Base-by-base conservation (phyloP, 2,888 invertebrate species). In the Candidula unifasciata region DNA sequence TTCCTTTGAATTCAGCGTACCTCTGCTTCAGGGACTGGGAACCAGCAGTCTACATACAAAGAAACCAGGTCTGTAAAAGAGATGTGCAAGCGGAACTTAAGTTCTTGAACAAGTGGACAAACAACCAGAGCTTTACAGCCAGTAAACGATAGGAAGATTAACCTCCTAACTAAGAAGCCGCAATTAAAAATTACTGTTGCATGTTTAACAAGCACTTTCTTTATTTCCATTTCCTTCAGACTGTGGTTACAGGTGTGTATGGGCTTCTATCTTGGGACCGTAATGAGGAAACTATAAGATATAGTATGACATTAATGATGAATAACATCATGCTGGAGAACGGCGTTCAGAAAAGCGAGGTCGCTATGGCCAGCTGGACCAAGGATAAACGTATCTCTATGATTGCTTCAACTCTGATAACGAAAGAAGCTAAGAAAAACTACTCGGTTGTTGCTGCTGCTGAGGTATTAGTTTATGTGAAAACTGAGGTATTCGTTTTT, bases 361-460 rank as follows among this genome's bases (percentile, higher is more conserved):
- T 95, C 95, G 21, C 76, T 79, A 85, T 95, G 96, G 89, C 95
- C 95, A 88, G 95, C 96, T 93, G 95, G 95, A 73, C 95, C 95
- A 88, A 95, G 95, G 80, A 96, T 96, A 95, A 95, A 95, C 89
- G 96, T 96, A 96, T 96, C 89, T 96, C 96, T 0, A 97, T 97
- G 5, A 96, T 96, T 90, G 96, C 96, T 54, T 83, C 71, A 3
- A 80, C 88, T 13, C 87, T 90, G 37, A 87, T 87, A 5, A 87
- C 84, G 74, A 84, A 83, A 27, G 84, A 89, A 54, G 84, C 83
- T 6, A 89, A 87, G 86, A 91, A 89, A 77, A 96, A 96, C n/a
- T 98, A 97, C 94, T 95, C 97, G 88, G 96, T 98, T 81, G 96
- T 96, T 78, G 97, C 97, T 0, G 96, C 97, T 44, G 87, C 90